These are phyloP conservation scores for Epicampocera succincta DNA, from an alignment of 2,888 invertebrate genomes.

Conservation along the genomic window DNA sequence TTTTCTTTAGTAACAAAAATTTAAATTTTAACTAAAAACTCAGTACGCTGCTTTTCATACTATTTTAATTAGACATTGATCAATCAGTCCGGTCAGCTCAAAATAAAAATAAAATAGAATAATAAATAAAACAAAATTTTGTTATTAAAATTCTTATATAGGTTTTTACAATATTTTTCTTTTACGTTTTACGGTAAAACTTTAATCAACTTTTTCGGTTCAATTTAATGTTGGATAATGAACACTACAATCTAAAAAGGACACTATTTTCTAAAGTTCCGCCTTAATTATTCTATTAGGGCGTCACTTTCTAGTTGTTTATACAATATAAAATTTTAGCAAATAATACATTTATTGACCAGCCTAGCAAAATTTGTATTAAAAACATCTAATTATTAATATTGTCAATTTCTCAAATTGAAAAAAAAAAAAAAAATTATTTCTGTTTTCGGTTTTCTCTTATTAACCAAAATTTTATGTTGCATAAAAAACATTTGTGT, in stretches of 20 bases:
- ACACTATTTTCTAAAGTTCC: conserved; percentile 14
- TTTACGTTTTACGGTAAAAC: conserved; percentile 32
- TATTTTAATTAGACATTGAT: conserved; percentile 25
- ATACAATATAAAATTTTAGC: conserved; percentile 59
- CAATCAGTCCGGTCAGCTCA: conserved; percentile 48
- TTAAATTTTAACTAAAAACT: conserved; percentile 21
- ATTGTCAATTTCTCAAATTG: conserved; percentile 40
- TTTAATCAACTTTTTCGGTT: conserved; percentile 41
- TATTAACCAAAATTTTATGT: conserved; percentile 50
- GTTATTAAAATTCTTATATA: conserved; percentile 11
- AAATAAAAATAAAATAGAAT: neutral
- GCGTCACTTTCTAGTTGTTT: neutral
- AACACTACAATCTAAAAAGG: conserved; percentile 16
- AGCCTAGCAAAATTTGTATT: conserved; percentile 20
- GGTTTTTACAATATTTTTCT: conserved; percentile 49
- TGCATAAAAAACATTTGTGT: conserved; percentile 30
- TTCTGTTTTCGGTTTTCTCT: neutral
- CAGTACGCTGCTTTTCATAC: conserved; percentile 34
- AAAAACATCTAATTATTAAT: conserved; percentile 49
- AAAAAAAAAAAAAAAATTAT: no score
- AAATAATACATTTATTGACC: neutral
- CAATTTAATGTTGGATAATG: conserved; percentile 22
- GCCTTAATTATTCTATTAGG: conserved; percentile 22
- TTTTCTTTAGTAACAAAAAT: conserved; percentile 23
- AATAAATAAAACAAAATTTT: no score